phyloP scores from a whole-genome alignment of 92 coral and sea anemone species.

The Parazoanthus darwini region DNA sequence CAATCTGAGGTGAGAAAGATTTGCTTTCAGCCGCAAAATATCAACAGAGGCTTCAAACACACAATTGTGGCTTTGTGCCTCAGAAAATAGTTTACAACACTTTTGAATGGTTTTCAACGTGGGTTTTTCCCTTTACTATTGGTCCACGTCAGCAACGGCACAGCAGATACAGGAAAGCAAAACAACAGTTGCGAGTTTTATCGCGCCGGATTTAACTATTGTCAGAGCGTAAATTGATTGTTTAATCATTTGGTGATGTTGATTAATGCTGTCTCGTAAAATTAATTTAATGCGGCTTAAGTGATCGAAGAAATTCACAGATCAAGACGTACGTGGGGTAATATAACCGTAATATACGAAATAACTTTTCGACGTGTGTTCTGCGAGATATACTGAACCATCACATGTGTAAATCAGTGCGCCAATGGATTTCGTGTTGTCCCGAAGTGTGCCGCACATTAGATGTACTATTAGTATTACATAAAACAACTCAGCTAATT shows the following conservation, averaged over 20 bases:
- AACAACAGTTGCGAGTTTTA: neutral
- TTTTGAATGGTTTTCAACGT: neutral
- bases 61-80: neutral
- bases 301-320: neutral
- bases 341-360: no score
- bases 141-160: no score
- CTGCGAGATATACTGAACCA: neutral
- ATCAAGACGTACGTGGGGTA: neutral
- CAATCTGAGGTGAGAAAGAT: neutral
- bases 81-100: neutral
- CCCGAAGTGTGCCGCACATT: no score
- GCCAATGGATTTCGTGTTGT: neutral
- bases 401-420: neutral
- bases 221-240: neutral
- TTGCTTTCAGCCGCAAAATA: neutral
- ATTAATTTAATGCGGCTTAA: neutral
- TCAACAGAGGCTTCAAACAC: neutral
- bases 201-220: neutral
- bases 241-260: neutral
- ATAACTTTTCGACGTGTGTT: neutral
- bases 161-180: neutral
- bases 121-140: no score
- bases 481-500: neutral
- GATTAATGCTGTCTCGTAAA: neutral
- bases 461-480: neutral